Evolutionary conservation across 2,113 vertebrate species (phyloP).

Genomic region (Morone saxatilis): DNA sequence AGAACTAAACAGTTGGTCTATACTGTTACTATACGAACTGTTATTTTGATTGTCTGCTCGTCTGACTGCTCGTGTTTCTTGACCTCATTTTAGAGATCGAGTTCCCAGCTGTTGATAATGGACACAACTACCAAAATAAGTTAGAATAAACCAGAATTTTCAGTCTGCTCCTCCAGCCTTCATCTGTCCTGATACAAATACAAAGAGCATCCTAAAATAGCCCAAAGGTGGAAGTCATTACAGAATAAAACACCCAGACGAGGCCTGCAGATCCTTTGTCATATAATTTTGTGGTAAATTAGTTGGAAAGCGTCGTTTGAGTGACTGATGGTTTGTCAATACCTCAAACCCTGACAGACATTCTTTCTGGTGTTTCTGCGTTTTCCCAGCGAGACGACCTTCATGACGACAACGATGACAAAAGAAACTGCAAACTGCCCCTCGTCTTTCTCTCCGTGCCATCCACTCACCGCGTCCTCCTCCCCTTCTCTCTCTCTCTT

Average conservation of each 20-base stretch:
- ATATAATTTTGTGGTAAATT: background rate
- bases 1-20: no score
- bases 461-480: background rate
- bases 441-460: background rate
- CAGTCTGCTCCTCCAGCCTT: background rate
- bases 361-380: conserved; percentile 68
- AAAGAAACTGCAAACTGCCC: background rate
- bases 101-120: background rate
- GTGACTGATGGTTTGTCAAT: background rate
- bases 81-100: background rate
- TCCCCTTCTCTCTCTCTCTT: no score
- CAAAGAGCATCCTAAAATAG: background rate
- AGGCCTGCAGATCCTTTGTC: background rate
- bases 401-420: conserved; percentile 7
- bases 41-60: no score
- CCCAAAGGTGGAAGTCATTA: background rate
- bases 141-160: no score
- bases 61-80: background rate
- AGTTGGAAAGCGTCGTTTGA: background rate
- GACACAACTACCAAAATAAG: background rate
- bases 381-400: conserved; percentile 50
- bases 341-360: conserved; percentile 4
- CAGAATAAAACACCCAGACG: background rate
- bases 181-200: background rate
- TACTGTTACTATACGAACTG: no score